Base-by-base conservation (phyloP, 2,888 invertebrate genomes). In the Acanthosepion pharaonis region DNA sequence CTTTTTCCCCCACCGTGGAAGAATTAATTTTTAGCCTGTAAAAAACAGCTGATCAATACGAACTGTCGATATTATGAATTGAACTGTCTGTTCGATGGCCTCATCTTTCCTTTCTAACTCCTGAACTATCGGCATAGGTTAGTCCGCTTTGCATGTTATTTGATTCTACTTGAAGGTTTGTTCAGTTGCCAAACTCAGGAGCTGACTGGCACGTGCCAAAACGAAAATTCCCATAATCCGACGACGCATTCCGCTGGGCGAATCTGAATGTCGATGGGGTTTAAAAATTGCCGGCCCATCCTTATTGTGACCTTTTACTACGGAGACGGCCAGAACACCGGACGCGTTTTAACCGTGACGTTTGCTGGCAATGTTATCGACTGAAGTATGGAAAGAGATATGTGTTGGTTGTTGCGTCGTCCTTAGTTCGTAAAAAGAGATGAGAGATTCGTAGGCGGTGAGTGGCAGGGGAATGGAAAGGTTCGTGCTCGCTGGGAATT, bases 111-210 rank as follows among this genome's bases (percentile, higher is more conserved):
- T 59, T 5, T 59, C 59, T 55, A 59, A 59, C 20, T 59, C 59
- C 20, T 55, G 18, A 20, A 20, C 55, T 20, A 55, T 55, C 55
- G 1, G n/a, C 33, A 78, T 18, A 8, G 78, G 33, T 78, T n/a
- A n/a, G 78, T 78, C 33, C 78, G n/a, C 78, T 78, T 78, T 78
- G n/a, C 78, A 78, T 78, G 78, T n/a, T 33, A 78, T 78, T 78
- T 78, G n/a, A 78, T 78, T 78, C 78, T 78, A 4, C n/a, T 78
- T 33, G 15, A 78, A 78, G 78, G 33, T 78, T 78, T 78, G 78
- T 78, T 18, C n/a, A 15, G 78, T 78, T 78, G 78, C 78, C 78
- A 78, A 78, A 33, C n/a, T n/a, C n/a, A 33, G 78, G 33, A 33
- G 78, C 78, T 33, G 78, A 33, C n/a, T 78, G 78, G 11, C n/a